Conservation (phyloP, 2,797 vertebrate genomes). For the Peromyscus attwateri region DNA sequence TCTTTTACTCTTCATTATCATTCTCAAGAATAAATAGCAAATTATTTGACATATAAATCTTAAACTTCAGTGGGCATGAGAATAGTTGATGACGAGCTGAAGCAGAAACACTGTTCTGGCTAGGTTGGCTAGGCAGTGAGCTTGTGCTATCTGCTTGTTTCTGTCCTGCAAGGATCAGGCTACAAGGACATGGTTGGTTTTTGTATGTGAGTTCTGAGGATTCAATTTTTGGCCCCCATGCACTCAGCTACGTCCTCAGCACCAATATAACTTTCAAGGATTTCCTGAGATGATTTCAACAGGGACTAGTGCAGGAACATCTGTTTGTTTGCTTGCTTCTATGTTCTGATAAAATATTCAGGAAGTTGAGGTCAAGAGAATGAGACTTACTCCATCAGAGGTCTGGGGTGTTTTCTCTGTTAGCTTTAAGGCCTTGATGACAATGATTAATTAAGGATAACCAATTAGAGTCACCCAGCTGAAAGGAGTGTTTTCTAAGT, state of each 20-base stretch:
- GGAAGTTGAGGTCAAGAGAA: neutral
- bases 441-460: neutral
- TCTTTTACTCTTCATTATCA: conserved; percentile 43
- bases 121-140: neutral
- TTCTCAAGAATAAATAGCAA: conserved; percentile 43
- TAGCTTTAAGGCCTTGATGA: neutral
- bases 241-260: neutral
- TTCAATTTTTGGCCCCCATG: neutral
- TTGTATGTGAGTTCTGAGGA: neutral
- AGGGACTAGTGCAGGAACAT: neutral
- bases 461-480: neutral
- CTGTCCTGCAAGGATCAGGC: neutral
- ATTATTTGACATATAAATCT: neutral
- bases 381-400: neutral
- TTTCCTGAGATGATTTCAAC: neutral
- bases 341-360: neutral
- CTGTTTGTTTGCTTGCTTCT: neutral
- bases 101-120: no score
- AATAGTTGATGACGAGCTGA: neutral
- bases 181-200: neutral
- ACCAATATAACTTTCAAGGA: neutral
- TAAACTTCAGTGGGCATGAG: neutral
- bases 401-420: neutral
- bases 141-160: neutral
- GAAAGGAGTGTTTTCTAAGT: neutral